These are phyloP conservation scores for Pangasianodon hypophthalmus DNA, from an alignment of 2,113 vertebrate genomes.

Conservation along the genomic window DNA sequence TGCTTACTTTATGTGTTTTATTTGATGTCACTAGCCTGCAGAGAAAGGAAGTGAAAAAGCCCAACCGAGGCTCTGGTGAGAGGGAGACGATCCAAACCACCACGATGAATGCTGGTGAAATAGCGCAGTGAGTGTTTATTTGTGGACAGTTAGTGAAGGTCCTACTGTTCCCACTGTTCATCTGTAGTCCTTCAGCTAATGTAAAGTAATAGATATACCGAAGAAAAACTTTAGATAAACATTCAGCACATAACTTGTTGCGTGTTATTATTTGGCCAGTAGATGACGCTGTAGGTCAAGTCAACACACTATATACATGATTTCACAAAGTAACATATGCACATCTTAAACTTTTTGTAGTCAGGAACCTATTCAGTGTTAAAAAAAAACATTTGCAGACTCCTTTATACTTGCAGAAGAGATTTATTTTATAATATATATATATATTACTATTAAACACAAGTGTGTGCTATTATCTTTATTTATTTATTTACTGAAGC, in stretches of 20 bases:
- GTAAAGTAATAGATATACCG: background rate
- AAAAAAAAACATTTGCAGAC: background rate
- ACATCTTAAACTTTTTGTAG: background rate
- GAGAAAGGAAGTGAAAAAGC: background rate
- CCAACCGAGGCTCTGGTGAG: background rate
- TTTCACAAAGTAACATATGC: background rate
- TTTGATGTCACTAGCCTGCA: background rate
- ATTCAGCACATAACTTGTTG: background rate
- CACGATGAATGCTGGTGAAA: slow-evolving; percentile 17
- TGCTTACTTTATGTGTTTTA: background rate
- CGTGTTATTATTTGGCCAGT: background rate
- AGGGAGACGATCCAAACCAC: background rate
- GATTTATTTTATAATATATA: too few species aligned
- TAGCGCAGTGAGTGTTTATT: slow-evolving; percentile 38
- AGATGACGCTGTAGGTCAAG: slow-evolving; percentile 7
- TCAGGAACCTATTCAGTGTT: background rate
- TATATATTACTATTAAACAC: background rate
- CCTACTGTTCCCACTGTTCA: background rate
- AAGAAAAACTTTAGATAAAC: background rate
- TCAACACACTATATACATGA: background rate
- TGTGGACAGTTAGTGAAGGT: background rate
- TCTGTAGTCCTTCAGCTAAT: background rate
- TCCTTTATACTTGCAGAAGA: background rate
- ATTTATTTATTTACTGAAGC: background rate
- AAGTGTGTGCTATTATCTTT: background rate